Evolutionary conservation across 2,888 invertebrate genomes (phyloP).

Genomic region (Phyllotreta striolata): DNA sequence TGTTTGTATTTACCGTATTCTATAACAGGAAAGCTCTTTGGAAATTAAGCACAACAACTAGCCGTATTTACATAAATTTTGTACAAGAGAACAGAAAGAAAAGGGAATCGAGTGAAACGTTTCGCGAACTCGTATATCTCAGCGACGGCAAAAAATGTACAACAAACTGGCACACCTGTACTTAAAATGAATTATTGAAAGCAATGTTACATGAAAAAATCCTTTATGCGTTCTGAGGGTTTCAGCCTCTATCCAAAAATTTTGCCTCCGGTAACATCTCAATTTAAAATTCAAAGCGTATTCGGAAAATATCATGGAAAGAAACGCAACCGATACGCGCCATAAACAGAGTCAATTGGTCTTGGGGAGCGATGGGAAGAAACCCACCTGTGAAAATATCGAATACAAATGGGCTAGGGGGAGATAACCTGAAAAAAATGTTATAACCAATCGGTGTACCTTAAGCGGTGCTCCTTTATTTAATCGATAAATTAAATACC

Average conservation of each 20-base stretch:
- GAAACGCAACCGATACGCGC: constrained; percentile 18
- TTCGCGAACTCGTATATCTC: no score
- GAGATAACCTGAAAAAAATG: constrained; percentile 15
- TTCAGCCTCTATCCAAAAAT: constrained; percentile 17
- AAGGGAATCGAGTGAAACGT: no score
- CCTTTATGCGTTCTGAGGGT: constrained; percentile 16
- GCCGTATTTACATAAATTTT: no score
- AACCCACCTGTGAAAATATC: constrained; percentile 30
- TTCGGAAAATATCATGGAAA: constrained; percentile 13
- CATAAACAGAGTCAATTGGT: constrained; percentile 26
- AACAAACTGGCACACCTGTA: neutral
- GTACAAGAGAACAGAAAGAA: no score
- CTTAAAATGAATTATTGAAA: constrained; percentile 26
- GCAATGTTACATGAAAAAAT: constrained; percentile 21
- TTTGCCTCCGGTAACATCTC: constrained; percentile 18
- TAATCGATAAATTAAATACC: constrained; percentile 18
- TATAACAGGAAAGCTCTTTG: constrained; percentile 10
- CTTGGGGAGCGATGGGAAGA: constrained; percentile 26
- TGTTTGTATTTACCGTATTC: constrained; percentile 25
- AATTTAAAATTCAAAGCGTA: constrained; percentile 27
- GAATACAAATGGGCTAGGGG: constrained; percentile 20
- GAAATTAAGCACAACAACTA: neutral
- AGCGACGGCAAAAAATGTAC: no score
- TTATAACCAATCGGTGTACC: constrained; percentile 18
- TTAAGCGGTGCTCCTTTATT: constrained; percentile 12